Conservation (phyloP, 2,113 vertebrate genomes). For the Cygnus atratus region DNA sequence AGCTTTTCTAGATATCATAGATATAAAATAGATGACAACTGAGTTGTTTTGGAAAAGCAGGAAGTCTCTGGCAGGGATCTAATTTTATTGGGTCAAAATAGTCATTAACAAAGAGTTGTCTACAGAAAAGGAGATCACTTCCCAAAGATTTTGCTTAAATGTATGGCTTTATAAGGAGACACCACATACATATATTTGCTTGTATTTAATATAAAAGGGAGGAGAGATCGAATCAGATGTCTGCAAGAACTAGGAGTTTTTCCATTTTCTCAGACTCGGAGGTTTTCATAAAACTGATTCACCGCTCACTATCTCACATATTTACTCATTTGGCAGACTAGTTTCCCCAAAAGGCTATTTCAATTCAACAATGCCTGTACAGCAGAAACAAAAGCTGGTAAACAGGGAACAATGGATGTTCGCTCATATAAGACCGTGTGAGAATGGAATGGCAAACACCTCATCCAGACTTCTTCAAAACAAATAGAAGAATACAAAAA, state of each 20-base stretch:
- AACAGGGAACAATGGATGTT: constrained; percentile 21
- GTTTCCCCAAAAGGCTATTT: constrained; percentile 36
- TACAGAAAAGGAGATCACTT: neutral
- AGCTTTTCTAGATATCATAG: neutral
- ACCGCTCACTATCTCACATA: neutral
- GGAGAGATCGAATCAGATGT: neutral
- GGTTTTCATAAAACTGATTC: constrained; percentile 37
- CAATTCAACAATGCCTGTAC: constrained; percentile 32
- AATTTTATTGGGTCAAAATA: constrained; percentile 30
- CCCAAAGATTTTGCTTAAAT: neutral
- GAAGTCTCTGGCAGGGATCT: neutral
- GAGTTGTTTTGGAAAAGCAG: neutral
- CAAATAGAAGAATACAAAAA: constrained; percentile 19
- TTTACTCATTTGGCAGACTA: constrained; percentile 54
- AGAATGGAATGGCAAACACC: constrained; percentile 49
- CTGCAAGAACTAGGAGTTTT: neutral
- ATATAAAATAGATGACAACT: neutral
- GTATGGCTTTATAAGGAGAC: neutral
- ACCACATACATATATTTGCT: neutral
- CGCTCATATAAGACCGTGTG: neutral
- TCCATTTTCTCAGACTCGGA: neutral
- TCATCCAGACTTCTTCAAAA: neutral
- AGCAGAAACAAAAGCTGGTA: constrained; percentile 46
- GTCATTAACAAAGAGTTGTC: neutral
- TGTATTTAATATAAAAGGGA: neutral